These are phyloP conservation scores for Reinhardtius hippoglossoides DNA, from an alignment of 2,113 vertebrate genomes.

Conservation along the genomic window DNA sequence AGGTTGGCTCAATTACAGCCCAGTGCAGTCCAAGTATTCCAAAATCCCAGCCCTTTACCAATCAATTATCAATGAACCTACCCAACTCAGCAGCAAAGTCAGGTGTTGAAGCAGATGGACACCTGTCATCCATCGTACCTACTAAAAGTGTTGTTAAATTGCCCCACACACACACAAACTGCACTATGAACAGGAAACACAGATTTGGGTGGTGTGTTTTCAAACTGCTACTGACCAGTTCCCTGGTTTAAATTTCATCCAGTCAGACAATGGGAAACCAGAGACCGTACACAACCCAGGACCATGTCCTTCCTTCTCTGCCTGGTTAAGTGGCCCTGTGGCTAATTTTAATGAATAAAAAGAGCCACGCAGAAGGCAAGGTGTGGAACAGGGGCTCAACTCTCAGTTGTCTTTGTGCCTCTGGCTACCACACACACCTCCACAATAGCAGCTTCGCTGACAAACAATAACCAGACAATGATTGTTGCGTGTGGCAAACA, in stretches of 20 bases:
- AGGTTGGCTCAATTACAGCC: too few relatives aligned
- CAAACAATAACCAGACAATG: neutral
- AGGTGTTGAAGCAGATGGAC: neutral
- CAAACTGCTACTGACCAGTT: constrained; percentile 19
- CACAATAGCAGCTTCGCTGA: constrained; percentile 28
- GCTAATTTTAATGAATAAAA: constrained; percentile 11
- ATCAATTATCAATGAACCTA: too few relatives aligned
- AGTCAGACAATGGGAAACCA: constrained; percentile 36
- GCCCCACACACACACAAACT: neutral
- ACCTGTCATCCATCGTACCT: neutral
- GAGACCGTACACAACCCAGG: neutral
- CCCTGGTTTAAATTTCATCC: constrained; percentile 44
- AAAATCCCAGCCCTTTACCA: too few relatives aligned
- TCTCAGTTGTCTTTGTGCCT: constrained; percentile 50
- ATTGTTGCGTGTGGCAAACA: neutral
- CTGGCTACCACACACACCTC: constrained; percentile 33
- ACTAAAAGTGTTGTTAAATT: neutral
- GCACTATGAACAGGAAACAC: constrained; percentile 49
- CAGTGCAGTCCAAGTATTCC: neutral
- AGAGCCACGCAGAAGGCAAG: constrained; percentile 29
- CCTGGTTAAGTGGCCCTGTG: constrained; percentile 48
- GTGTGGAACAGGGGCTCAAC: constrained; percentile 22
- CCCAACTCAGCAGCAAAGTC: too few relatives aligned
- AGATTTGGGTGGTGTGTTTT: constrained; percentile 2
- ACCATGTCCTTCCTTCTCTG: constrained; percentile 19